Evolutionary conservation across 92 coral and sea anemone genomes (phyloP), one percentile per base, ranked within the genome.

Genomic region (Epizoanthus fatuus): DNA sequence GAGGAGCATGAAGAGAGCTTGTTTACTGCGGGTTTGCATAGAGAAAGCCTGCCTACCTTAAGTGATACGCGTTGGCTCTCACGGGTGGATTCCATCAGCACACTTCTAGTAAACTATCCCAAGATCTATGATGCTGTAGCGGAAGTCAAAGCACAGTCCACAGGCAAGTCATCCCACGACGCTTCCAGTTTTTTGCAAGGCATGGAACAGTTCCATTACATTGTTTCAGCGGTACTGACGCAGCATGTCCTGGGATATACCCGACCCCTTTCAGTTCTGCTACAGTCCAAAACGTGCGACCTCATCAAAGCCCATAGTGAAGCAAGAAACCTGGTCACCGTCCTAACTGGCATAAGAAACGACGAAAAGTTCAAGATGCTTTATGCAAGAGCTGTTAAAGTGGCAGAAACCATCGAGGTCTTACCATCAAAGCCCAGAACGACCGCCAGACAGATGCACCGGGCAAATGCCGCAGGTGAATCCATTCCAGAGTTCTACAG

Each of bases 361-460:
- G 87, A 74, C 10, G 91, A 74, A 73, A 81, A 56, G 58, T 81
- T 88, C 84, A 68, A 81, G 74, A 38, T 51, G 45, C 69, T 88
- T 40, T 88, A 59, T 69, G 53, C 44, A 51, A 88, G 87, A 56
- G 78, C 90, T 6, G 40, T 47, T 58, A 59, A 57, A 87, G 44
- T 86, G 14, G 87, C 87, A 54, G 54, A 51, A 51, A 66, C 74
- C 38, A 56, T 90, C 72, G 74, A 52, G 51, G 90, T 90, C 13
- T 67, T 47, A 57, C 89, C 86, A n/a, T 39, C 78, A 9, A 85
- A 89, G 70, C 93, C 90, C 7, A 80, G 90, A 68, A 90, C 73
- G 17, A 55, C 83, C 25, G 68, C 42, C 67, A 86, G 83, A 25
- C 87, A 90, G 70, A 59, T 42, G 42, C 77, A 90, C 62, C 71